Conservation (phyloP, 2,888 invertebrate genomes). For the Lordiphosa fenestrarum region DNA sequence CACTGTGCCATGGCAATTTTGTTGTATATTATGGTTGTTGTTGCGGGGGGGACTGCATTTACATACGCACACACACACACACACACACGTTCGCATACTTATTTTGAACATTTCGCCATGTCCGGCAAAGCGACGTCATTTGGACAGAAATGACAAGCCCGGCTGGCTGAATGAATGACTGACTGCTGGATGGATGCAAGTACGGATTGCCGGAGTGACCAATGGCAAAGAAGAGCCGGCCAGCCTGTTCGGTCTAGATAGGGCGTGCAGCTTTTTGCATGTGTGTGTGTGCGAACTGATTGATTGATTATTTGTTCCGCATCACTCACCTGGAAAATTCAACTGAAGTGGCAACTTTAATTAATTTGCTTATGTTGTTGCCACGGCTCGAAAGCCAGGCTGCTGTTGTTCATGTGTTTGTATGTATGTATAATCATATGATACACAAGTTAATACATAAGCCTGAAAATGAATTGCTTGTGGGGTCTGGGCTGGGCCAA, state of each 20-base stretch:
- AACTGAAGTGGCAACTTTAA: constrained; percentile 78
- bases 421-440: constrained; percentile 19
- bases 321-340: constrained; percentile 80
- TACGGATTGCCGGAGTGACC: constrained; percentile 29
- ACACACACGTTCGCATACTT: constrained; percentile 46
- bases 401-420: constrained; percentile 27
- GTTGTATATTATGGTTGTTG: constrained; percentile 29
- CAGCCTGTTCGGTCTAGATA: constrained; percentile 63
- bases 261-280: constrained; percentile 19
- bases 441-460: constrained; percentile 43
- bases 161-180: constrained; percentile 8
- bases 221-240: constrained; percentile 19
- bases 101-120: constrained; percentile 68
- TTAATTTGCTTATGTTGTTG: constrained; percentile 72
- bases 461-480: constrained; percentile 42
- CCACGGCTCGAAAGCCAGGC: constrained; percentile 30
- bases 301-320: constrained; percentile 80
- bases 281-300: constrained; percentile 53
- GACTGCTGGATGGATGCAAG: constrained; percentile 16
- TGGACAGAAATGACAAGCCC: constrained; percentile 58
- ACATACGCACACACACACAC: constrained; percentile 43
- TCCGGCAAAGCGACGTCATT: constrained; percentile 54
- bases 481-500: constrained; percentile 21
- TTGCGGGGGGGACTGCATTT: constrained; percentile 35
- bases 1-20: constrained; percentile 48